Conservation (phyloP, 2,888 invertebrate genomes). For the Epiblema foenella region DNA sequence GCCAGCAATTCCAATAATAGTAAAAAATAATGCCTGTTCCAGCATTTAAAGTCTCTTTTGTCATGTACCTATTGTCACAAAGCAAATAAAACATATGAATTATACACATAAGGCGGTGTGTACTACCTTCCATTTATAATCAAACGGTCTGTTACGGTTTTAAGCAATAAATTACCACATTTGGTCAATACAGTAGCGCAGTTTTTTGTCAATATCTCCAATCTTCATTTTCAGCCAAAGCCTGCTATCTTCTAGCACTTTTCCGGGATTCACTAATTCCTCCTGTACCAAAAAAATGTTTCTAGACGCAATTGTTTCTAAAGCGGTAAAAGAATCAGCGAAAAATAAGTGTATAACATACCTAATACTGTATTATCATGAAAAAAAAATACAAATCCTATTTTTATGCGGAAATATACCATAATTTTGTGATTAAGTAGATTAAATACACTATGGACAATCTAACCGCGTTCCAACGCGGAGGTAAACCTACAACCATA, state of each 20-base stretch:
- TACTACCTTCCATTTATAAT: constrained; percentile 41
- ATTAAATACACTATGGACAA: too few relatives aligned
- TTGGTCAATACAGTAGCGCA: constrained; percentile 72
- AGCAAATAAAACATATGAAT: constrained; percentile 33
- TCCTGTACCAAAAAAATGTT: constrained; percentile 56
- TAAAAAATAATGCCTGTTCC: too few relatives aligned
- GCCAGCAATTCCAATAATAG: too few relatives aligned
- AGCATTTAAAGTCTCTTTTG: not conserved
- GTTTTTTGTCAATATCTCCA: constrained; percentile 69
- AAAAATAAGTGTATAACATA: not conserved
- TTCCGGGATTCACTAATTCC: constrained; percentile 55
- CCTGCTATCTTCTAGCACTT: constrained; percentile 65
- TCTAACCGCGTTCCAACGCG: too few relatives aligned
- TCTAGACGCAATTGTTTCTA: too few relatives aligned
- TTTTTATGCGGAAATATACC: too few relatives aligned
- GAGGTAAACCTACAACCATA: too few relatives aligned
- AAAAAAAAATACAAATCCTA: too few relatives aligned
- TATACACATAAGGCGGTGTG: constrained; percentile 21
- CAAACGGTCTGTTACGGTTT: constrained; percentile 54
- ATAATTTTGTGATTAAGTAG: too few relatives aligned
- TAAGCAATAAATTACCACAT: constrained; percentile 58
- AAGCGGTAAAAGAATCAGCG: not conserved
- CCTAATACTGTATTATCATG: too few relatives aligned
- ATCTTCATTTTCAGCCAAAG: constrained; percentile 66
- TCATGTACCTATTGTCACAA: constrained; percentile 2